These are phyloP conservation scores for Pardosa pseudoannulata DNA, from an alignment of 2,888 invertebrate genomes.

Conservation along the genomic window DNA sequence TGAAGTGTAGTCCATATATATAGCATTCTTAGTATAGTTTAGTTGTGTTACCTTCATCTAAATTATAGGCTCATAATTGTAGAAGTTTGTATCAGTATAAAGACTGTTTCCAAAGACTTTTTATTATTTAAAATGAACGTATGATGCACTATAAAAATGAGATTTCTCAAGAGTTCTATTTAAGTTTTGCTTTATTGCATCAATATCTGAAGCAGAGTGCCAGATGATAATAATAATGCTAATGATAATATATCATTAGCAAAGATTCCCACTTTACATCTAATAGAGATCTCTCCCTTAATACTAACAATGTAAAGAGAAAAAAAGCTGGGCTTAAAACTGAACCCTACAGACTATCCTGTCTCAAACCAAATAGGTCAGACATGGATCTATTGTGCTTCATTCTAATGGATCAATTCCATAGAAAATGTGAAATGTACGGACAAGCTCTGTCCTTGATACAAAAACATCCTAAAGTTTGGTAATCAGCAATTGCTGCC, in stretches of 20 bases:
- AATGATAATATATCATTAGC: no score
- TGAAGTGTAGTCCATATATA: not conserved
- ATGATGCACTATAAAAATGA: not conserved
- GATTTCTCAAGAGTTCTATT: not conserved
- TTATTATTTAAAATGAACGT: not conserved
- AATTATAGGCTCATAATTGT: not conserved
- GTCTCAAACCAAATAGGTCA: not conserved
- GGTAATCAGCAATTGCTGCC: no score
- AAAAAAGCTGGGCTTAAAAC: not conserved
- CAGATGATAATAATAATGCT: not conserved
- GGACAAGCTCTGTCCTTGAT: no score
- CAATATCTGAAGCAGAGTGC: not conserved
- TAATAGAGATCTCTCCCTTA: not conserved
- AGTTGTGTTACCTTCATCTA: slow-evolving; percentile 7
- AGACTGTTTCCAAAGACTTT: not conserved
- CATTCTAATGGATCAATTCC: slow-evolving; percentile 13
- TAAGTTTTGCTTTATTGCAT: not conserved
- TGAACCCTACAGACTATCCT: not conserved
- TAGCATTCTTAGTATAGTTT: not conserved
- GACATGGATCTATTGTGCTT: slow-evolving; percentile 11
- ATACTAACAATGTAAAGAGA: not conserved
- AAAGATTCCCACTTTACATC: not conserved
- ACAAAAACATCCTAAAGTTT: no score
- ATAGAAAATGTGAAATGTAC: slow-evolving; percentile 13
- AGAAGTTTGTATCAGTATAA: not conserved